Evolutionary conservation across 2,888 invertebrate species (phyloP).

Genomic region (Coelogynopora nodosa): DNA sequence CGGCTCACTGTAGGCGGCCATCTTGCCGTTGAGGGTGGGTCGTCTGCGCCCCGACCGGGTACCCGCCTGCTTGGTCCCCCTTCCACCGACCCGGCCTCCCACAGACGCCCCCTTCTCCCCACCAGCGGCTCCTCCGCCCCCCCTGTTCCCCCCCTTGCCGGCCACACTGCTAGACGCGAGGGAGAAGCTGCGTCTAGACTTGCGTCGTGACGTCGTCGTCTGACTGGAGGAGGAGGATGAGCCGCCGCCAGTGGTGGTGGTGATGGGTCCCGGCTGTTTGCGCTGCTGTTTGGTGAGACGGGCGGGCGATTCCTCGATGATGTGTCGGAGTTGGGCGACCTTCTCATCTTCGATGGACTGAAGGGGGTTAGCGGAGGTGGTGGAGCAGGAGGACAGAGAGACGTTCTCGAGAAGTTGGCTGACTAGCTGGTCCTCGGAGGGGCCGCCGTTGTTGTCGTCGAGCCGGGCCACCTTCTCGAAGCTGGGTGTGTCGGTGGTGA

Average conservation of each 20-base stretch:
- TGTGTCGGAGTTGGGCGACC: conserved; percentile 13
- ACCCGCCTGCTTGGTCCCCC: background rate
- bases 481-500: background rate
- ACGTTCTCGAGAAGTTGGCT: conserved; percentile 8
- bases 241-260: background rate
- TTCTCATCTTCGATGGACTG: background rate
- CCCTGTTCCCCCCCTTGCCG: background rate
- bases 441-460: too few relatives aligned
- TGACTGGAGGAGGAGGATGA: too few relatives aligned
- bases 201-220: background rate
- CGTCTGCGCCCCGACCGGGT: background rate
- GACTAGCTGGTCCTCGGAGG: background rate
- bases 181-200: background rate
- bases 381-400: background rate
- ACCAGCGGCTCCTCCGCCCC: background rate
- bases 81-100: background rate
- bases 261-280: background rate
- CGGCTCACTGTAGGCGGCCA: conserved; percentile 11
- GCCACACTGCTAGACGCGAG: background rate
- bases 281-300: background rate
- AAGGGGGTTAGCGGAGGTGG: background rate
- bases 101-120: background rate
- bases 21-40: background rate
- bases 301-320: conserved; percentile 1
- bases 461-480: background rate